Base-by-base conservation (phyloP, 2,797 vertebrate species). In the Enteromius anoplus region DNA sequence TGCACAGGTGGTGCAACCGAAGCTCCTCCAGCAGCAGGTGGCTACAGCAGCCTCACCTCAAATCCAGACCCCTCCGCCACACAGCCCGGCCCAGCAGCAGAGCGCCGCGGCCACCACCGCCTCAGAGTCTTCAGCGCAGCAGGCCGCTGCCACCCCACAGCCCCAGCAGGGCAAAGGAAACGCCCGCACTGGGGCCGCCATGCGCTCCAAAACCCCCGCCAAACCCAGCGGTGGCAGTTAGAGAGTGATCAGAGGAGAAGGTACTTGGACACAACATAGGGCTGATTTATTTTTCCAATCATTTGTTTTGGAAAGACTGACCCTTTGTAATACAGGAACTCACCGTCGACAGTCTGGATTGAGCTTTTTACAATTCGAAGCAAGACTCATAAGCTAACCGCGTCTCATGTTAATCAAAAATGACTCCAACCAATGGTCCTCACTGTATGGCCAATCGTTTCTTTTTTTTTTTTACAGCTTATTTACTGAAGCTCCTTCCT, bases 1-100 rank as follows among this genome's bases (percentile, higher is more conserved):
- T 0, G 92, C 95, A 15, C 97, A 97, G 86, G 96, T 96, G 0
- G 94, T 97, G 68, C 96, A 96, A 86, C 96, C 96, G 91, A 97
- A 97, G 75, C 94, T 97, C 51, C 60, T 94, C 42, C 96, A 96
- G 86, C 96, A 96, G 90, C 96, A 97, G 89, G 96, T 96, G 0
- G 95, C 96, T 76, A 93, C 94, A 0, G 93, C 93, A 6, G 91
- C 94, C 0, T 96, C 97, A 0, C 94, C 96, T 0, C 96, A 97
- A 92, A 95, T 97, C 71, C 92, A 94, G 88, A 93, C 94, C 0
- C 94, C 96, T 0, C 94, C 95, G 3, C 93, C 95, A 15, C 95
- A 96, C 91, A 97, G 96, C 89, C 94, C 96, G 2, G 93, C 94
- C 84, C 96, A 96, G 90, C 90, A 95, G 86, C 91, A 91, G 53